Conservation (phyloP, 2,888 invertebrate genomes). For the Dorcus hopei region DNA sequence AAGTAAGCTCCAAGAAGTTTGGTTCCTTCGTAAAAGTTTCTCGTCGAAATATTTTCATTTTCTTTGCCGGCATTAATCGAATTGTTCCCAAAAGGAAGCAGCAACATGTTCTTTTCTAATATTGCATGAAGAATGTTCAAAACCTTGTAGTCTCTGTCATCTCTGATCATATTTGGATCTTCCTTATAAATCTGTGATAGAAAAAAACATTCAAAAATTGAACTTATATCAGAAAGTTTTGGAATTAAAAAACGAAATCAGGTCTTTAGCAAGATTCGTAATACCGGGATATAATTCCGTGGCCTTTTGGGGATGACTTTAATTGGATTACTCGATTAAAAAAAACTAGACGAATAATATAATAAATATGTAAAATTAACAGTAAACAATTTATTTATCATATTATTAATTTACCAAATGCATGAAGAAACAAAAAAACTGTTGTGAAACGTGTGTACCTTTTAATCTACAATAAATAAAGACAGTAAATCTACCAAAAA, state of each 20-base stretch:
- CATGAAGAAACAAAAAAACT: too few relatives aligned
- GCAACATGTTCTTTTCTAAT: slow-evolving; percentile 45
- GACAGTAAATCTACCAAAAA: too few relatives aligned
- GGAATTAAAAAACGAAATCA: not conserved
- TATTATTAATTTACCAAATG: too few relatives aligned
- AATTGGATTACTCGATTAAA: too few relatives aligned
- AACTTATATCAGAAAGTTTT: not conserved
- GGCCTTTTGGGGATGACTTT: not conserved
- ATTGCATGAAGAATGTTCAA: slow-evolving; percentile 45
- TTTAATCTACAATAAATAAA: too few relatives aligned
- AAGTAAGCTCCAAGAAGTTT: slow-evolving; percentile 50
- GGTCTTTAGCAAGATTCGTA: not conserved
- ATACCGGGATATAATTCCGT: not conserved
- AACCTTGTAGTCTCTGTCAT: slow-evolving; percentile 43
- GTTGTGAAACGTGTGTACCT: too few relatives aligned
- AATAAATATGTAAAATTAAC: too few relatives aligned
- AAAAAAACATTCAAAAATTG: not conserved
- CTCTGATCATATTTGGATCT: slow-evolving; percentile 48
- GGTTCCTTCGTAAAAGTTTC: slow-evolving; percentile 48
- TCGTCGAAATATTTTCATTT: slow-evolving; percentile 46
- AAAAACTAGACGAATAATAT: too few relatives aligned
- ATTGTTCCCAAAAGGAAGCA: slow-evolving; percentile 45
- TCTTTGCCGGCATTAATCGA: slow-evolving; percentile 40
- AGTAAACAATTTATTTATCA: too few relatives aligned
- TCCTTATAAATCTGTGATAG: slow-evolving; percentile 48